phyloP scores from a whole-genome alignment of 1,140 invertebrate genomes.

The Pollicipes pollicipes region DNA sequence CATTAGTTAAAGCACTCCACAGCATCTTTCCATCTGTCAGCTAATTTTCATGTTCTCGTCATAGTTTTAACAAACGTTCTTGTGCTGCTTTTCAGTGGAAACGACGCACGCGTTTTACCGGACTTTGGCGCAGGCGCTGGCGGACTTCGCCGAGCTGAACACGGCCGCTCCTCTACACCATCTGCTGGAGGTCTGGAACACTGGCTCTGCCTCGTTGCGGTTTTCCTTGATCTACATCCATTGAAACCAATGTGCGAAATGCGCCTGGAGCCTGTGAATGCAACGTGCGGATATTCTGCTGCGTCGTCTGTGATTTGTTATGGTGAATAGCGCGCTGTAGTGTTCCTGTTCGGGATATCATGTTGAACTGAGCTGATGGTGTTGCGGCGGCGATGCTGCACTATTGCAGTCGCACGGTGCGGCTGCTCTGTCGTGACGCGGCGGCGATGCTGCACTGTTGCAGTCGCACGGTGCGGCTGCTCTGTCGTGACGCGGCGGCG shows the following conservation, averaged over 20 bases:
- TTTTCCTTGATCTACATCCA: no score
- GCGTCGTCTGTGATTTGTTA: no score
- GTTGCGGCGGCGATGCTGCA: neutral
- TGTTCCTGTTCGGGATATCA: no score
- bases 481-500: neutral
- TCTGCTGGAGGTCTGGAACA: constrained; percentile 52
- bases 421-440: neutral
- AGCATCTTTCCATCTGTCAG: no score
- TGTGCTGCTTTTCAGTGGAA: constrained; percentile 34
- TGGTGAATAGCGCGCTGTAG: no score
- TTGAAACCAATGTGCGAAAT: no score
- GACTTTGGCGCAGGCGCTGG: constrained; percentile 73
- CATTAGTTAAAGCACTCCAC: no score
- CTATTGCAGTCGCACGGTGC: no score
- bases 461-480: neutral
- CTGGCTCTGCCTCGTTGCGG: no score
- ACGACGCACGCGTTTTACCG: constrained; percentile 67
- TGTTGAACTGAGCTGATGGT: constrained; percentile 1
- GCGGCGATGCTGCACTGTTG: neutral
- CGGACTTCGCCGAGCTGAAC: constrained; percentile 94
- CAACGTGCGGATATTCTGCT: no score
- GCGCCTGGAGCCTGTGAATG: no score
- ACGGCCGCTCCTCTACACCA: constrained; percentile 81
- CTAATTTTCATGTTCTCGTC: neutral
- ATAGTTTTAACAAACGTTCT: neutral